These are phyloP conservation scores for Chrysocyon brachyurus DNA, from an alignment of 2,797 vertebrate genomes.

Conservation along the genomic window DNA sequence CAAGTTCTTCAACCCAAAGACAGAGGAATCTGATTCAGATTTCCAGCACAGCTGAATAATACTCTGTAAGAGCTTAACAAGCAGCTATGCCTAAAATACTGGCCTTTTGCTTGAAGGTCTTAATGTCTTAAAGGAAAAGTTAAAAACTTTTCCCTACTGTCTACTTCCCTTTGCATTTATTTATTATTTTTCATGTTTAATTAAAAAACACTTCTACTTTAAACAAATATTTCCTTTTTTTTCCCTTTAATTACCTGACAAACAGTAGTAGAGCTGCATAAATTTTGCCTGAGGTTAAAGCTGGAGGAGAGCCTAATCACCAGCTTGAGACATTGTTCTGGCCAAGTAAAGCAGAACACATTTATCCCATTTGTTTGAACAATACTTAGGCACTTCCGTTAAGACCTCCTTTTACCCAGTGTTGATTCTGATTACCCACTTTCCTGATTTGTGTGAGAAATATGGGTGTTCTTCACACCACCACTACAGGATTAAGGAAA, in stretches of 20 bases:
- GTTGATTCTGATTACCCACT: constrained; percentile 85
- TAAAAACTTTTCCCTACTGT: constrained; percentile 65
- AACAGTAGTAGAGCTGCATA: constrained; percentile 85
- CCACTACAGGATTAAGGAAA: neutral
- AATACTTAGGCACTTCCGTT: constrained; percentile 83
- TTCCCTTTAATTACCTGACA: constrained; percentile 86
- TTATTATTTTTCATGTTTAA: constrained; percentile 83
- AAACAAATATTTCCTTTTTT: constrained; percentile 84
- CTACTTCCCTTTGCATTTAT: constrained; percentile 69
- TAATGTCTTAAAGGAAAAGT: constrained; percentile 61
- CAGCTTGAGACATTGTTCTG: constrained; percentile 88
- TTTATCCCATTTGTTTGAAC: constrained; percentile 87
- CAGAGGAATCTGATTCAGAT: neutral
- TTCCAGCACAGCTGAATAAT: constrained; percentile 36
- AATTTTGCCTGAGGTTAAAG: constrained; percentile 87
- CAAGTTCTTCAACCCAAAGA: constrained; percentile 36
- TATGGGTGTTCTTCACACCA: constrained; percentile 38
- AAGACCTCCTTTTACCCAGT: constrained; percentile 84
- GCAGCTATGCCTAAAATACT: constrained; percentile 63
- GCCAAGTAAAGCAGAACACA: constrained; percentile 89
- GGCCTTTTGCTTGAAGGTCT: constrained; percentile 49
- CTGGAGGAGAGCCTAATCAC: constrained; percentile 88
- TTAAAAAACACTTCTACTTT: constrained; percentile 81
- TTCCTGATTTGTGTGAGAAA: constrained; percentile 74
- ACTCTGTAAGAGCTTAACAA: constrained; percentile 38